Evolutionary conservation across 2,888 invertebrate genomes (phyloP).

Genomic region (Sphecodes monilicornis): DNA sequence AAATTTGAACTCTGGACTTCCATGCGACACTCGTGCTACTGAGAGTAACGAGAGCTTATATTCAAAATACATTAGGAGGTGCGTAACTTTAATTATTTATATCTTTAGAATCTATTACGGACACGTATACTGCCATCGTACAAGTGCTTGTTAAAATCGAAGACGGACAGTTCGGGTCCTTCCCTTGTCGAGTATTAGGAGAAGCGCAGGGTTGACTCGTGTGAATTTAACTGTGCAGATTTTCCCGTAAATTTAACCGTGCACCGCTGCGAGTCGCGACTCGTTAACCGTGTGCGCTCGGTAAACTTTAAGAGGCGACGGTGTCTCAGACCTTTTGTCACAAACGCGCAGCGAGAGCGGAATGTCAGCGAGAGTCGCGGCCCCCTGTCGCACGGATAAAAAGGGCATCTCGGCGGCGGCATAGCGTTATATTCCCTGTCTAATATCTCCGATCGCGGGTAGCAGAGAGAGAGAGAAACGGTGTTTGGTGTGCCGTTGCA

Average conservation of each 20-base stretch:
- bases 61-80: too few relatives aligned
- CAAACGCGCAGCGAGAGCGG: conserved; percentile 19
- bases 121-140: too few relatives aligned
- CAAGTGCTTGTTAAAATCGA: too few relatives aligned
- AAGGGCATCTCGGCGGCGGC: conserved; percentile 53
- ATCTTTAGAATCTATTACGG: too few relatives aligned
- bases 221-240: too few relatives aligned
- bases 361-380: conserved; percentile 53
- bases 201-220: too few relatives aligned
- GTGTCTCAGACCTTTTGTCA: conserved; percentile 11
- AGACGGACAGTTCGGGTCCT: too few relatives aligned
- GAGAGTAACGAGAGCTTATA: too few relatives aligned
- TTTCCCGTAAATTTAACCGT: background rate
- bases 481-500: conserved; percentile 8
- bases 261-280: background rate
- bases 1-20: too few relatives aligned
- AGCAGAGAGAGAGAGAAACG: background rate
- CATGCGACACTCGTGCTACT: too few relatives aligned
- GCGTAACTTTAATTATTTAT: too few relatives aligned
- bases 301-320: conserved; percentile 10
- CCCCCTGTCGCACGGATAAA: conserved; percentile 39
- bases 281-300: background rate
- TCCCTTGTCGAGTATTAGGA: too few relatives aligned
- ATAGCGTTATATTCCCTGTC: conserved; percentile 53
- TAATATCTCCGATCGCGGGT: conserved; percentile 65